These are phyloP conservation scores for Oryzias javanicus DNA, from an alignment of 2,113 vertebrate species.

Conservation along the genomic window DNA sequence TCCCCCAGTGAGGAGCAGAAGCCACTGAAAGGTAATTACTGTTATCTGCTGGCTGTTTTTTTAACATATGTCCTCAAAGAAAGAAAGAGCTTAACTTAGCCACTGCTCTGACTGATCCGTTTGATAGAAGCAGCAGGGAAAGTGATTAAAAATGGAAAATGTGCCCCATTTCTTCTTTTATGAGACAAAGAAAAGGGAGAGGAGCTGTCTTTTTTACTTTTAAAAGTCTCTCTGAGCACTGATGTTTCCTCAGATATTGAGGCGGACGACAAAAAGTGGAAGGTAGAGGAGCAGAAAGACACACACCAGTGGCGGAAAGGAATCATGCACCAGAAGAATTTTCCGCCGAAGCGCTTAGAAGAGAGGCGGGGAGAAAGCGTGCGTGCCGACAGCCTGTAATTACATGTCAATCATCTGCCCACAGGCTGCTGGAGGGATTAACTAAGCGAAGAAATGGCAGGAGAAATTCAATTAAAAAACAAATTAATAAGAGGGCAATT, in stretches of 20 bases:
- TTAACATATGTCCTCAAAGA: constrained; percentile 79
- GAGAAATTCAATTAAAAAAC: constrained; percentile 75
- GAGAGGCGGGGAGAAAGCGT: constrained; percentile 43
- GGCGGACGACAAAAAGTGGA: constrained; percentile 1
- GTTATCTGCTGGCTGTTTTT: constrained; percentile 78
- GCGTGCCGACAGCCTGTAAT: constrained; percentile 68
- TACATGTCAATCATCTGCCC: constrained; percentile 76
- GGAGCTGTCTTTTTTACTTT: constrained; percentile 17
- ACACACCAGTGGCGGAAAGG: background rate
- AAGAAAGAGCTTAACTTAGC: constrained; percentile 68
- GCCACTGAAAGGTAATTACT: constrained; percentile 78
- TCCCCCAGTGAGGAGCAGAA: constrained; percentile 61
- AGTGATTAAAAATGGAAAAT: constrained; percentile 61
- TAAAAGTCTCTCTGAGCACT: constrained; percentile 25
- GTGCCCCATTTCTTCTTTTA: constrained; percentile 24
- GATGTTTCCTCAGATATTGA: constrained; percentile 42
- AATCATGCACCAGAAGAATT: background rate
- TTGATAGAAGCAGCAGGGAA: constrained; percentile 56
- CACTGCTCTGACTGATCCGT: constrained; percentile 38
- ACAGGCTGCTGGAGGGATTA: constrained; percentile 69
- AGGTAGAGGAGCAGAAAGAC: background rate
- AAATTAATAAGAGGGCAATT: constrained; percentile 61
- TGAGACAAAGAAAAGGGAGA: constrained; percentile 35
- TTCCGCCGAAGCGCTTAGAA: constrained; percentile 6
- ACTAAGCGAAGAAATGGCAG: constrained; percentile 66